phyloP scores from a whole-genome alignment of 2,113 vertebrate genomes.

The rat (Rattus norvegicus) region GRCr8 NC_086023.1:106378501-106379000 shows the following conservation, averaged over 20 bases:
- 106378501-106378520: background rate
- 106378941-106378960: background rate
- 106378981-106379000: background rate
- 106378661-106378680: background rate
- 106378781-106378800: background rate
- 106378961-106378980: conserved; percentile 1
- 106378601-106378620: background rate
- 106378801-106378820: background rate
- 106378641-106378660: background rate
- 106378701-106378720: background rate
- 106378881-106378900: background rate
- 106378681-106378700: conserved; percentile 13
- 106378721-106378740: background rate
- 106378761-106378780: background rate
- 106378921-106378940: conserved; percentile 5
- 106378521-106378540: conserved; percentile 10
- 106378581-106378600: background rate
- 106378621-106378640: background rate
- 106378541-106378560: background rate
- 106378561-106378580: conserved; percentile 6
- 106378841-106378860: background rate
- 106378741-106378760: background rate
- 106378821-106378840: background rate
- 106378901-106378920: background rate
- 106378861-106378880: background rate